phyloP scores from a whole-genome alignment of 2,797 vertebrate species.

The Pelobates cultripes region DNA sequence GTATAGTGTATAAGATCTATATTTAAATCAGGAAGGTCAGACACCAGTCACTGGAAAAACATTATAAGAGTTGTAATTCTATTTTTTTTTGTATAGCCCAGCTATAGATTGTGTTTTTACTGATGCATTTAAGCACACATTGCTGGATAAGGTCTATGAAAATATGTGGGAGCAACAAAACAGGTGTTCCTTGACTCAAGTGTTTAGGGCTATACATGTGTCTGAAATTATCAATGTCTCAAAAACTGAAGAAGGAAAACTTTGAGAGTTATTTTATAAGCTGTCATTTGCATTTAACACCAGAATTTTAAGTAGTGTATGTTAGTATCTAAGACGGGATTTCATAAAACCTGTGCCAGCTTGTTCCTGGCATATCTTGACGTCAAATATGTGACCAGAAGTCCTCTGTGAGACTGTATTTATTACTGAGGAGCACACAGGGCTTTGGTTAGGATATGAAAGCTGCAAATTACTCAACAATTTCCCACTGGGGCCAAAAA shows the following conservation, averaged over 20 bases:
- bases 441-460: background rate
- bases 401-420: background rate
- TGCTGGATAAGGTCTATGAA: too few relatives aligned
- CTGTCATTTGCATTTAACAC: background rate
- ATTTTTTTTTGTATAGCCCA: too few relatives aligned
- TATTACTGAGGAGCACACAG: background rate
- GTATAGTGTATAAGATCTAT: too few relatives aligned
- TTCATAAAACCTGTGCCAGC: background rate
- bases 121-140: too few relatives aligned
- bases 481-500: background rate
- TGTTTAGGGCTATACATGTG: background rate
- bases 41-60: too few relatives aligned
- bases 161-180: too few relatives aligned
- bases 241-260: background rate
- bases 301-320: background rate
- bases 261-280: background rate
- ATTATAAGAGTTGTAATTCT: too few relatives aligned
- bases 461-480: background rate
- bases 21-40: too few relatives aligned
- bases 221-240: background rate
- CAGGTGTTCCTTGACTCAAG: too few relatives aligned
- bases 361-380: background rate
- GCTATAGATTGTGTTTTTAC: too few relatives aligned
- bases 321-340: background rate
- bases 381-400: background rate